Evolutionary conservation across 2,797 vertebrate species (phyloP).

Genomic region (Melanotaenia parkinsoni): DNA sequence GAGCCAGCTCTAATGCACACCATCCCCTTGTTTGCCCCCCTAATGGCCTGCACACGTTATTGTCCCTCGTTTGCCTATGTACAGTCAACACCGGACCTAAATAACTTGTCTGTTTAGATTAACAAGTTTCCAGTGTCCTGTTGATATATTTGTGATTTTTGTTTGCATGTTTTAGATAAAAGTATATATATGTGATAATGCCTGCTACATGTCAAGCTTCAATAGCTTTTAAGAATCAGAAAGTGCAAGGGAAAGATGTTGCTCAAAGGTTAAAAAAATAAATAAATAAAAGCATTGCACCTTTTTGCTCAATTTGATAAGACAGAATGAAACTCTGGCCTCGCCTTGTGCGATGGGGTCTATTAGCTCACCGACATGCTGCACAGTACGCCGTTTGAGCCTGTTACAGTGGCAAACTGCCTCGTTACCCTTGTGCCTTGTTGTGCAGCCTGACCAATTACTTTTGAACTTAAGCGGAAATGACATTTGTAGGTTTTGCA

Average conservation of each 20-base stretch:
- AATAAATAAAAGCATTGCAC: conserved; percentile 20
- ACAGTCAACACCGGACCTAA: conserved; percentile 30
- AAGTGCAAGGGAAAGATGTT: conserved; percentile 1
- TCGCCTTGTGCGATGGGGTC: conserved; percentile 69
- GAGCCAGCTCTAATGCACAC: conserved; percentile 57
- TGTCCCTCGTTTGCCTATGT: conserved; percentile 53
- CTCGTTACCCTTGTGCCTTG: conserved; percentile 79
- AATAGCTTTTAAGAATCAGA: conserved; percentile 6
- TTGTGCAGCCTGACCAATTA: conserved; percentile 91
- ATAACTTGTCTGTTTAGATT: conserved; percentile 29
- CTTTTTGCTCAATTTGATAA: conserved; percentile 62
- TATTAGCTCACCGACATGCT: conserved; percentile 82
- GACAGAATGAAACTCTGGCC: conserved; percentile 62
- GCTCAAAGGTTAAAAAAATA: conserved; percentile 9
- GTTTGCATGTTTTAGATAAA: neutral
- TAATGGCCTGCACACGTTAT: conserved; percentile 65
- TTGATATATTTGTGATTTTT: conserved; percentile 16
- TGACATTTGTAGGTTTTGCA: conserved; percentile 92
- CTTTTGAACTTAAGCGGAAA: conserved; percentile 95
- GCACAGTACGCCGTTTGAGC: conserved; percentile 80
- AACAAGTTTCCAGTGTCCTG: neutral
- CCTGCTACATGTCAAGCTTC: neutral
- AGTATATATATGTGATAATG: neutral
- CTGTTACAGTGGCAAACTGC: conserved; percentile 84
- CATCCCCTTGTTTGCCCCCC: conserved; percentile 63